A percentile compares a stretch with the other conserved stretches of the same genome.
phyloP scores from a whole-genome alignment of 2,113 vertebrate genomes.

The cat (Felis catus) region F.catus_Fca126_mat1.0 CM031418.1:85123001-85123500 shows the following conservation, averaged over 20 bases:
- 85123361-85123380: background rate
- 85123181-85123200: background rate
- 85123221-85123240: background rate
- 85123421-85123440: background rate
- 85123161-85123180: background rate
- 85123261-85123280: background rate
- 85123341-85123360: background rate
- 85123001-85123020: background rate
- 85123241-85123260: background rate
- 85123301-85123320: background rate
- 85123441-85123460: background rate
- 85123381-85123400: background rate
- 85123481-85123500: background rate
- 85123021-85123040: background rate
- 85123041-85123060: background rate
- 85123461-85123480: background rate
- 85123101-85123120: background rate
- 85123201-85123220: background rate
- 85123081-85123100: background rate
- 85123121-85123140: background rate
- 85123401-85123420: background rate
- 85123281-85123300: background rate
- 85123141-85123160: background rate
- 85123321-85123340: background rate
- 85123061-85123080: background rate